A percentile compares a stretch with the other conserved stretches of the same genome.
Evolutionary conservation across 2,888 invertebrate species (phyloP).

Genomic region (Poecilus cupreus): DNA sequence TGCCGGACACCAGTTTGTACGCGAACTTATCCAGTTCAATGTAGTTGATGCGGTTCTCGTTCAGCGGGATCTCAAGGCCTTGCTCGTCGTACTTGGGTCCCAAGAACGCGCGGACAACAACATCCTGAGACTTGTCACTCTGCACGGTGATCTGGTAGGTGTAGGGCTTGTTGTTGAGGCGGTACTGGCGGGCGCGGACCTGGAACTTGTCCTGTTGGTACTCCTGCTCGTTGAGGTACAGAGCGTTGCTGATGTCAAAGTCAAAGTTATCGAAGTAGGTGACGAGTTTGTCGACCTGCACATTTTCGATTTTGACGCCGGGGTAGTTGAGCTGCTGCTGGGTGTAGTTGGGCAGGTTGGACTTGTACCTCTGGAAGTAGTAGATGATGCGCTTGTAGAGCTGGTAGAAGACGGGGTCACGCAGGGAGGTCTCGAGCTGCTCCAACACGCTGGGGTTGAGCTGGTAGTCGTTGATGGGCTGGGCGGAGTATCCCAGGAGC

Average conservation of each 20-base stretch:
- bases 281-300: conserved; percentile 79
- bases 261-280: conserved; percentile 82
- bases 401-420: conserved; percentile 83
- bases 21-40: conserved; percentile 78
- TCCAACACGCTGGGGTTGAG: conserved; percentile 79
- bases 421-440: conserved; percentile 78
- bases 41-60: conserved; percentile 77
- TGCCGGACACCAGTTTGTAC: conserved; percentile 78
- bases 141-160: conserved; percentile 76
- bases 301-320: conserved; percentile 78
- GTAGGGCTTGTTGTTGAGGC: conserved; percentile 83
- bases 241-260: conserved; percentile 77
- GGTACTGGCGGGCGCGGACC: conserved; percentile 79
- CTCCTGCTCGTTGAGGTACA: conserved; percentile 73
- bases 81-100: conserved; percentile 82
- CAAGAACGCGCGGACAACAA: conserved; percentile 79
- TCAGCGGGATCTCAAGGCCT: conserved; percentile 74
- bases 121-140: conserved; percentile 76
- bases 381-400: conserved; percentile 78
- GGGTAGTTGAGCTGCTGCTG: conserved; percentile 77
- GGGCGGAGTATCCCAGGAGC: conserved; percentile 74
- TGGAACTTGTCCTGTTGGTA: conserved; percentile 73
- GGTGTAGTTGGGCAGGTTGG: conserved; percentile 77
- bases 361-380: conserved; percentile 77
- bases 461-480: conserved; percentile 69